Evolutionary conservation across 2,888 invertebrate species (phyloP), one percentile per base, ranked within the genome.

Genomic region (Polydrusus pterygomalis): DNA sequence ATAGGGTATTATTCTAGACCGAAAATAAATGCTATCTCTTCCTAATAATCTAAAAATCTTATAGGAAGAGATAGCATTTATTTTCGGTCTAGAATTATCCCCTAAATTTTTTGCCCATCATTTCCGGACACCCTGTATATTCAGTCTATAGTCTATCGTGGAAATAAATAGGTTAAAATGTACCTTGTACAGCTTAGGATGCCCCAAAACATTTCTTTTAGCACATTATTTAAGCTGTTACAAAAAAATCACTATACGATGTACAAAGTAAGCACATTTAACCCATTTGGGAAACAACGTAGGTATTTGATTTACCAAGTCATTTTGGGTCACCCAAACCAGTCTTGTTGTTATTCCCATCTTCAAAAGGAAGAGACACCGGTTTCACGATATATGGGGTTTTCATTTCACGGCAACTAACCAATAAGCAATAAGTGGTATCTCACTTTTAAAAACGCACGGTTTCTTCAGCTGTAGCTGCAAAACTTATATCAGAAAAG

Each of bases 321-420:
- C 62, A 60, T 70, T 70, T 70, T 62, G 45, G 62, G 70, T 62
- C 70, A 15, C 62, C 62, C 38, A 70, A 70, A 70, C 70, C 70
- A 63, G 70, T 70, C 10, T 60, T 38, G 11, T 60, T 38, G 20
- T 49, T 70, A n/a, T 70, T 63, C 54, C 62, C 25, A 70, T 70
- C 62, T 63, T 70, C 51, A 54, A 34, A 54, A 51, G 38, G 63
- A 63, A 62, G 70, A 62, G 70, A 70, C 63, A 70, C 70, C 70
- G 70, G 70, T 70, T 70, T 70, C 25, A 70, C 62, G 62, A 62
- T 62, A 49, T 70, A 49, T 64, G 34, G 64, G 34, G 64, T 64
- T 64, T 64, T 64, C 49, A 64, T 64, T 64, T 64, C 49, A 47
- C 34, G 64, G 64, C 49, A 49, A 47, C 49, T 25, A 49, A 30